Percentiles rank a stretch among this genome's conserved stretches.
Evolutionary conservation across 2,888 invertebrate genomes (phyloP).

Genomic region (Lepidochrysops patricia): DNA sequence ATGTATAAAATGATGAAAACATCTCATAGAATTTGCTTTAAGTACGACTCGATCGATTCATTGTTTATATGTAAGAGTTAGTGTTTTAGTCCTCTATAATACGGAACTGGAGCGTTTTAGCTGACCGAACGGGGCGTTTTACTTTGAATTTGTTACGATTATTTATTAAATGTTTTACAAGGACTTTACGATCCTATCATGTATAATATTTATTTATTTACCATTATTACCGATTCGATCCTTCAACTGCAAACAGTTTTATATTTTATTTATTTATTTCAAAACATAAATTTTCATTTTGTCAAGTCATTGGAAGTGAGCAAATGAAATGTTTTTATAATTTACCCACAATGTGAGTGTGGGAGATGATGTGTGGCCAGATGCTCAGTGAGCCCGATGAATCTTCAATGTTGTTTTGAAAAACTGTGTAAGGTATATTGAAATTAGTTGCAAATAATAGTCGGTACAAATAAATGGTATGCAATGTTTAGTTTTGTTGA

Average conservation of each 20-base stretch:
- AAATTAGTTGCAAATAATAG: conserved; percentile 32
- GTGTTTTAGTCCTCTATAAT: conserved; percentile 15
- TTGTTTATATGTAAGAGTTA: conserved; percentile 19
- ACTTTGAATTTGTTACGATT: conserved; percentile 12
- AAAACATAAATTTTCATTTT: conserved; percentile 29
- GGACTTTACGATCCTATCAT: neutral
- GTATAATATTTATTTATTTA: conserved; percentile 10
- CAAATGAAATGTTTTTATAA: conserved; percentile 43
- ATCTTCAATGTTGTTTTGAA: conserved; percentile 28
- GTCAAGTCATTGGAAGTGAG: conserved; percentile 41
- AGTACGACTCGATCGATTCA: conserved; percentile 48
- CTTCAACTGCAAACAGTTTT: conserved; percentile 14
- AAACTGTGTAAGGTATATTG: conserved; percentile 28
- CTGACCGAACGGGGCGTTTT: conserved; percentile 18
- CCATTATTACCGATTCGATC: conserved; percentile 6
- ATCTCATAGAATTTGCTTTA: conserved; percentile 35
- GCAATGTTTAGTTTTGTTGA: conserved; percentile 44
- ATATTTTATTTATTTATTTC: neutral
- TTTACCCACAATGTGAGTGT: conserved; percentile 34
- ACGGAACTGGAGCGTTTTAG: conserved; percentile 18
- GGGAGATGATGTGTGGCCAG: conserved; percentile 36
- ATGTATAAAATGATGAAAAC: conserved; percentile 28
- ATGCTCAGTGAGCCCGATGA: conserved; percentile 23
- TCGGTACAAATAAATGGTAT: conserved; percentile 55
- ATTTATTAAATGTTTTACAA: conserved; percentile 16